phyloP scores from a whole-genome alignment of 2,113 vertebrate species.

The Bubalus kerabau region DNA sequence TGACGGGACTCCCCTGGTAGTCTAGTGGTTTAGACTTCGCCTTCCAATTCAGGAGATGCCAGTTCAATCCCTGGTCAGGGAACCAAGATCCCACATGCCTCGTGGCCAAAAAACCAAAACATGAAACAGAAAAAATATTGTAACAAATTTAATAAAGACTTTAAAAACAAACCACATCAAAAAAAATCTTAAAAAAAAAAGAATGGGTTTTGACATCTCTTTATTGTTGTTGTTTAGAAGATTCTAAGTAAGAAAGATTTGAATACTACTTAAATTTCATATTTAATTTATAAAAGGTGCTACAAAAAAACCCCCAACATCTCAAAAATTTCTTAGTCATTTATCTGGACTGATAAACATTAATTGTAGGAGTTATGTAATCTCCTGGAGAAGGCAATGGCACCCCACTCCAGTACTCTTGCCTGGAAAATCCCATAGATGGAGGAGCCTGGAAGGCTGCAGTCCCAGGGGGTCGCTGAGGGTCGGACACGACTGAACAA shows the following conservation, averaged over 20 bases:
- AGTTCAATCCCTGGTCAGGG: background rate
- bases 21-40: background rate
- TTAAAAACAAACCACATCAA: background rate
- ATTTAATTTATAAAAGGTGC: conserved; percentile 5
- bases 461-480: no score
- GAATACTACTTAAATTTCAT: background rate
- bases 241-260: background rate
- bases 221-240: background rate
- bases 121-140: background rate
- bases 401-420: no score
- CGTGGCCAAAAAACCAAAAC: background rate
- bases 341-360: background rate
- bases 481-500: no score
- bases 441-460: no score
- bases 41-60: background rate
- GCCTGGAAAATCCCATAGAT: no score
- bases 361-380: background rate
- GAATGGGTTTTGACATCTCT: background rate
- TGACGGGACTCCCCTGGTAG: background rate
- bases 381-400: no score
- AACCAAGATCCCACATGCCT: background rate
- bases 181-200: background rate
- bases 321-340: background rate
- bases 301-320: fast-evolving
- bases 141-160: background rate